A percentile compares a stretch with the other conserved stretches of the same genome.
phyloP scores from a whole-genome alignment of 2,888 invertebrate genomes.

The Listrodromus nycthemerus region DNA sequence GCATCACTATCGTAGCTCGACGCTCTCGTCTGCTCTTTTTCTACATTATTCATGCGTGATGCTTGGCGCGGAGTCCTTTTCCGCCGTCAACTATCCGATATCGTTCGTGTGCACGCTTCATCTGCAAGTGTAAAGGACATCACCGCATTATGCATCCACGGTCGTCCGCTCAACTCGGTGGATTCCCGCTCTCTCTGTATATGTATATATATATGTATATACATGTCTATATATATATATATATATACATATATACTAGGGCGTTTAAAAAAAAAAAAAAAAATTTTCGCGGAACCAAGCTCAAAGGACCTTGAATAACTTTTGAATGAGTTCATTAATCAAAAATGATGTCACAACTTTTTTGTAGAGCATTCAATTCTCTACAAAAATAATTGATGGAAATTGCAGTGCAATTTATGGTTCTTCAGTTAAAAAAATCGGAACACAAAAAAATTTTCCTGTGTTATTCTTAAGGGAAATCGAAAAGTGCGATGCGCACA shows the following conservation, averaged over 20 bases:
- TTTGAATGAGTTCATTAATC: too few species aligned
- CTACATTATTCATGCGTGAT: conserved; percentile 76
- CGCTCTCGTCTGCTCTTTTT: conserved; percentile 61
- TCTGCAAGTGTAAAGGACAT: conserved; percentile 74
- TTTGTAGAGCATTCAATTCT: too few species aligned
- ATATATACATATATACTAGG: conserved; percentile 6
- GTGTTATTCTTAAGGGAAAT: too few species aligned
- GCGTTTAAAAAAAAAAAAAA: too few species aligned
- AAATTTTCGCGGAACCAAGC: too few species aligned
- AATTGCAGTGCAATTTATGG: too few species aligned
- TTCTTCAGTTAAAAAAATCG: too few species aligned
- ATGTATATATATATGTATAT: not conserved
- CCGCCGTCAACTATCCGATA: conserved; percentile 49
- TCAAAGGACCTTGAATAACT: too few species aligned
- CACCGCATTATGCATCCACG: conserved; percentile 74
- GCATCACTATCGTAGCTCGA: conserved; percentile 58
- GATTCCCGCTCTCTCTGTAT: not conserved
- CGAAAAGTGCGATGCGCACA: too few species aligned
- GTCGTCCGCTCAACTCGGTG: conserved; percentile 29
- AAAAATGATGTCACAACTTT: too few species aligned
- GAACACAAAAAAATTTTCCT: too few species aligned
- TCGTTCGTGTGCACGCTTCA: conserved; percentile 64
- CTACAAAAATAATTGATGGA: too few species aligned
- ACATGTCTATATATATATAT: not conserved
- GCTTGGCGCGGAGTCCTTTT: conserved; percentile 61